These are phyloP conservation scores for Phyllostomus discolor DNA, from an alignment of 2,113 vertebrate species.

Conservation along the genomic window DNA sequence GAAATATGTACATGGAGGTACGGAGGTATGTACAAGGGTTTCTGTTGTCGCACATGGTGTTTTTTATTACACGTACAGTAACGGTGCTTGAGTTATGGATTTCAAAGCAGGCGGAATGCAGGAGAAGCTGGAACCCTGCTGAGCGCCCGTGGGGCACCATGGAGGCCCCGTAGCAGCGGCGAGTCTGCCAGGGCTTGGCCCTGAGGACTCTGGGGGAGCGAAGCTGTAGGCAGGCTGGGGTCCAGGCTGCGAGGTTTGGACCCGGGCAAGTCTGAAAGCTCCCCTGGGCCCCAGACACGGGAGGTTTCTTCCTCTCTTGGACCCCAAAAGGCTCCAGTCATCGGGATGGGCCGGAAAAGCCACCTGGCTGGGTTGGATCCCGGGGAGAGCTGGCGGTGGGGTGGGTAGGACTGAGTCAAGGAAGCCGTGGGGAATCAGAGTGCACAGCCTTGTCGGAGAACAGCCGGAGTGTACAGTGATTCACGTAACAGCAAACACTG, in stretches of 20 bases:
- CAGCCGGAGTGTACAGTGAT: background rate
- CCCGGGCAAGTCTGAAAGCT: background rate
- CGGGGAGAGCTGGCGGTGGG: background rate
- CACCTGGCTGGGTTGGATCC: background rate
- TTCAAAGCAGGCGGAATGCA: background rate
- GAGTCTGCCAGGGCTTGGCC: background rate
- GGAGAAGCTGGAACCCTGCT: background rate
- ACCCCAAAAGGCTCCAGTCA: background rate
- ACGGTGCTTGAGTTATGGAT: background rate
- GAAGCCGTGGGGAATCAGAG: background rate
- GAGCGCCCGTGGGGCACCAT: background rate
- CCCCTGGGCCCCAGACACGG: background rate
- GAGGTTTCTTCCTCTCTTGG: background rate
- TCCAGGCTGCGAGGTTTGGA: background rate
- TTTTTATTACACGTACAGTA: background rate
- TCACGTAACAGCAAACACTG: slow-evolving; percentile 48
- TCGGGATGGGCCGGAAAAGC: background rate
- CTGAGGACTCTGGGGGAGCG: background rate
- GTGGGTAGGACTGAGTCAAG: background rate
- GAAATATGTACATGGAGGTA: slow-evolving; percentile 52
- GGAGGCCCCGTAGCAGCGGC: background rate
- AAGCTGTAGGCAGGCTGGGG: background rate
- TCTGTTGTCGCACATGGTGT: background rate
- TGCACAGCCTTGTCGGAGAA: background rate
- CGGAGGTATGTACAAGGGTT: slow-evolving; percentile 25